Evolutionary conservation across 64 coral and sea anemone genomes (phyloP).

Genomic region (Pocillopora verrucosa): DNA sequence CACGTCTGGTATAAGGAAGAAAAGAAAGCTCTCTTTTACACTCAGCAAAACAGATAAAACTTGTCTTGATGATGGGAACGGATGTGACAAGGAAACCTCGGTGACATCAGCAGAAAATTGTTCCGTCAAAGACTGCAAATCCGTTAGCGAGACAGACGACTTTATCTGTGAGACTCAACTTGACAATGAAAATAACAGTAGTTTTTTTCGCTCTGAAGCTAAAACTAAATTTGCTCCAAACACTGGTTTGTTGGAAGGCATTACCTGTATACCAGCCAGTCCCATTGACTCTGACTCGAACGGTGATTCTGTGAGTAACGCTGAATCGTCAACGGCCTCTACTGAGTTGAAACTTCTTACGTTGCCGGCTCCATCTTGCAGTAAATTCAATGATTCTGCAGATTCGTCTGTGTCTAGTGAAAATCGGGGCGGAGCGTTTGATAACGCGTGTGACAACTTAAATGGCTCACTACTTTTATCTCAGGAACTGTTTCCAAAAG

Average conservation of each 20-base stretch:
- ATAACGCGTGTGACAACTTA: neutral
- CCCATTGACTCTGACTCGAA: conserved; percentile 11
- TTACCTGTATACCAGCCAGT: conserved; percentile 51
- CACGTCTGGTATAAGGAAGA: neutral
- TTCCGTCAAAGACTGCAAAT: neutral
- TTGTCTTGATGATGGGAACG: neutral
- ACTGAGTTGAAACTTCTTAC: neutral
- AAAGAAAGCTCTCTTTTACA: conserved; percentile 29
- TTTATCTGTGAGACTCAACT: neutral
- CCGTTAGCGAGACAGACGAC: neutral
- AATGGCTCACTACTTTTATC: neutral
- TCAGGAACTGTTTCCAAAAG: neutral
- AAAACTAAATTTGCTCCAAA: neutral
- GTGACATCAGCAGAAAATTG: neutral
- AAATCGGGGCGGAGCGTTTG: neutral
- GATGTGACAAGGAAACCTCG: neutral
- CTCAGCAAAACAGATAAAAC: neutral
- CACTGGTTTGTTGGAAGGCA: conserved; percentile 2
- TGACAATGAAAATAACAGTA: neutral
- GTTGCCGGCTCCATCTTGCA: neutral
- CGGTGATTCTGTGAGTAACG: neutral
- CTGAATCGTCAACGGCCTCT: neutral
- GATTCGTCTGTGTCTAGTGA: neutral
- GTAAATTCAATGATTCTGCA: neutral
- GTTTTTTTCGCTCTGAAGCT: neutral